Conservation (phyloP, 2,888 invertebrate species). For the Acleris emargana region DNA sequence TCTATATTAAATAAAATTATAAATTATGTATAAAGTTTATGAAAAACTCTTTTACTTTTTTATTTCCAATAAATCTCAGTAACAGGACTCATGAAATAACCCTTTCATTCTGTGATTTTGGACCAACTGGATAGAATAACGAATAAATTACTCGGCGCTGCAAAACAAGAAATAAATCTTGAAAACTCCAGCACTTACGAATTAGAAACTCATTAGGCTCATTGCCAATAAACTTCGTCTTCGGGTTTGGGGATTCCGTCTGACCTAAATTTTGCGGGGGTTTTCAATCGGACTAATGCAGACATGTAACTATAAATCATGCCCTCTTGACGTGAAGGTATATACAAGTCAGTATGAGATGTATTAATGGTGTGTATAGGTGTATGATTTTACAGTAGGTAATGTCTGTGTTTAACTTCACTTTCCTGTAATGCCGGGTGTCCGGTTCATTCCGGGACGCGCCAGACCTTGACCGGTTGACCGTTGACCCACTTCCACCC, state of each 20-base stretch:
- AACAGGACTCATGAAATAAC: too few relatives aligned
- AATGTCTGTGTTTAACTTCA: not conserved
- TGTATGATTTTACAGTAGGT: too few relatives aligned
- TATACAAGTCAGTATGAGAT: too few relatives aligned
- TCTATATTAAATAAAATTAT: too few relatives aligned
- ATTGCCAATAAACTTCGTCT: conserved; percentile 1
- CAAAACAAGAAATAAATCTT: conserved; percentile 16
- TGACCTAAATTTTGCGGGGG: not conserved
- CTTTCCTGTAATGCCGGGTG: conserved; percentile 1
- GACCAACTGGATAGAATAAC: not conserved
- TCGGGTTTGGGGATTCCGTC: conserved; percentile 6
- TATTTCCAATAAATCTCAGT: not conserved
- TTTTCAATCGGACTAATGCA: too few relatives aligned
- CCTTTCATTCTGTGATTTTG: too few relatives aligned
- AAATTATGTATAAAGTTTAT: not conserved
- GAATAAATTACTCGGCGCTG: not conserved
- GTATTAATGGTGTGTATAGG: too few relatives aligned
- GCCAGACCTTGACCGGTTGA: conserved; percentile 30
- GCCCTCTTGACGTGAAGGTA: too few relatives aligned
- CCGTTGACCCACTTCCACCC: conserved; percentile 29
- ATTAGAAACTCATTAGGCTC: conserved; percentile 10
- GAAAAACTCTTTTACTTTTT: not conserved
- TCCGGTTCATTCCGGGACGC: conserved; percentile 16
- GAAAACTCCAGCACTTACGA: conserved; percentile 4
- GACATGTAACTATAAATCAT: too few relatives aligned